A percentile compares a stretch with the other conserved stretches of the same genome.
Evolutionary conservation across 2,113 vertebrate species (phyloP).

Genomic region (Thalassarche chlororhynchos): DNA sequence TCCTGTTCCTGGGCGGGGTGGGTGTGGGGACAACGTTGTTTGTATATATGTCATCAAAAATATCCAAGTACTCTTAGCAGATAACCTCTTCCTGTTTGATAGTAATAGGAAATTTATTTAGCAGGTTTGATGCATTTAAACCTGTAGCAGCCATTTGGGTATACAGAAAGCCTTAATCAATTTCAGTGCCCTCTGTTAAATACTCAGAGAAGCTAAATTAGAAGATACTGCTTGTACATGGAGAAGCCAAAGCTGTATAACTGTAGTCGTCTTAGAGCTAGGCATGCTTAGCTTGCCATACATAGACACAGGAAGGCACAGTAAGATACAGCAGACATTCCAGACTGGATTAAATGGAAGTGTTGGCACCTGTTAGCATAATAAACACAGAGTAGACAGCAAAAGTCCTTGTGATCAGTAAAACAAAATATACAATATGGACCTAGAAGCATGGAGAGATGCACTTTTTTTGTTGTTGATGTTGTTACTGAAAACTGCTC

Average conservation of each 20-base stretch:
- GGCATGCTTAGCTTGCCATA: not conserved
- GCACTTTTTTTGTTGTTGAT: not conserved
- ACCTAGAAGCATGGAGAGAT: not conserved
- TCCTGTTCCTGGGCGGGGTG: not conserved
- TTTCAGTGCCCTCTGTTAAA: not conserved
- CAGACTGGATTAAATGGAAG: slow-evolving; percentile 36
- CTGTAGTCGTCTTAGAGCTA: not conserved
- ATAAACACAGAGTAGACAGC: not conserved
- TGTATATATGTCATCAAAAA: not conserved
- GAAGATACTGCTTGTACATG: not conserved
- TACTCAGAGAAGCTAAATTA: not conserved
- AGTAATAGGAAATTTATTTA: not conserved
- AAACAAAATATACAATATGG: not conserved
- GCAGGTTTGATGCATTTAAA: not conserved
- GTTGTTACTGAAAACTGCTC: not conserved
- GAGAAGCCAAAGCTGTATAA: not conserved
- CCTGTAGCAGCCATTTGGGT: not conserved
- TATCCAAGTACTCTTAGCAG: not conserved
- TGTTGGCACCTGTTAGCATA: slow-evolving; percentile 24
- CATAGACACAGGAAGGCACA: not conserved
- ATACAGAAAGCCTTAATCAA: not conserved
- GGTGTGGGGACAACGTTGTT: not conserved
- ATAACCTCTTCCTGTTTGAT: not conserved
- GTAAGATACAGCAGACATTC: slow-evolving; percentile 1
- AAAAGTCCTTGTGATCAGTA: not conserved